Conservation (phyloP, 1,140 invertebrate species). For the Helicoverpa armigera region DNA sequence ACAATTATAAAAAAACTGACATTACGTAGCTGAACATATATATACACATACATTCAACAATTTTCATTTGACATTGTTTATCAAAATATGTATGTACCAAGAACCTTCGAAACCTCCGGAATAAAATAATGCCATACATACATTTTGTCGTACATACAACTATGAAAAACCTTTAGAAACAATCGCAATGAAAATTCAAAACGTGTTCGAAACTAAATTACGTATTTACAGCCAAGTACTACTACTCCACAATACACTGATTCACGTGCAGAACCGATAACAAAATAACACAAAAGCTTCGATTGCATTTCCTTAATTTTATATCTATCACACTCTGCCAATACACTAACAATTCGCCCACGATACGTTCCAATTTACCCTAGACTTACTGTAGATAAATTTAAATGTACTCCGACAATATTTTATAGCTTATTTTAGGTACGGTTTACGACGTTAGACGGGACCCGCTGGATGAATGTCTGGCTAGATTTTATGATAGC, state of each 20-base stretch:
- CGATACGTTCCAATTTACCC: conserved; percentile 61
- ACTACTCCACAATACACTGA: background rate
- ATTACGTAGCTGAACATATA: too few species aligned
- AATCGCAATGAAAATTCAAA: too few species aligned
- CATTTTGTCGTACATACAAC: too few species aligned
- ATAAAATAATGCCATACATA: too few species aligned
- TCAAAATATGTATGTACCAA: too few species aligned
- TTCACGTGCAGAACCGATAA: background rate
- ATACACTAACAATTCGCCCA: conserved; percentile 29
- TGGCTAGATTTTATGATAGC: conserved; percentile 76
- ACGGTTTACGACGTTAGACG: conserved; percentile 80
- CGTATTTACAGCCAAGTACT: too few species aligned
- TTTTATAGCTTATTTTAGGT: conserved; percentile 84
- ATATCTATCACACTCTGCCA: conserved; percentile 3
- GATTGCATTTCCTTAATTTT: conserved; percentile 21
- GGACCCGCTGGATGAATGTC: conserved; percentile 68
- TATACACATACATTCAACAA: too few species aligned
- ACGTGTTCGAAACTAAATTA: too few species aligned
- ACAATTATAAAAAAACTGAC: too few species aligned
- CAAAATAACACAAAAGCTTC: conserved; percentile 15
- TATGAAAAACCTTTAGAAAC: too few species aligned
- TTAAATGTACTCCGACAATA: conserved; percentile 83
- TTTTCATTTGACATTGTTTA: too few species aligned
- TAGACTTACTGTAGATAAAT: conserved; percentile 75
- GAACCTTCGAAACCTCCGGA: too few species aligned